A percentile compares a stretch with the other conserved stretches of the same genome.
Conservation (phyloP, 2,797 vertebrate species). For the Tokudaia tokunoshimensis region DNA sequence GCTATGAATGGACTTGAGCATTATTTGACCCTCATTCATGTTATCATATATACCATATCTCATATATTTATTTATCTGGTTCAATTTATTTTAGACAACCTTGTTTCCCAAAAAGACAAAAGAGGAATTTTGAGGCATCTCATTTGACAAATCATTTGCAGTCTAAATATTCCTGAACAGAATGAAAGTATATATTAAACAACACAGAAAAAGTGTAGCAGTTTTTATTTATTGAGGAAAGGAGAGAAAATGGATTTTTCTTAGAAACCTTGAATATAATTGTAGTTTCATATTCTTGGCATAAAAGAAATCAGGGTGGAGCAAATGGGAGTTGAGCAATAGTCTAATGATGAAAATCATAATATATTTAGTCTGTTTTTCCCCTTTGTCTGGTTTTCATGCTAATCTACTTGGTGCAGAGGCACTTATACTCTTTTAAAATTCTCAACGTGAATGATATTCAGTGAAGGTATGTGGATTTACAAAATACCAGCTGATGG, state of each 20-base stretch:
- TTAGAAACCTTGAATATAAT: slow-evolving; percentile 61
- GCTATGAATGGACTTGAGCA: neutral
- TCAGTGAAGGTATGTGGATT: neutral
- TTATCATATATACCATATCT: neutral
- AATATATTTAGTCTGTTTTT: slow-evolving; percentile 67
- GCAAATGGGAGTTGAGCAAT: slow-evolving; percentile 45
- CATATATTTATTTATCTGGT: neutral
- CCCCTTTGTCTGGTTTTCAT: slow-evolving; percentile 78
- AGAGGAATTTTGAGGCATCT: neutral
- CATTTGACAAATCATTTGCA: neutral
- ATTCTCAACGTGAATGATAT: neutral
- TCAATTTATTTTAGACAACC: neutral
- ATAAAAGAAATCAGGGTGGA: slow-evolving; percentile 65
- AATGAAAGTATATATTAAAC: slow-evolving; percentile 53
- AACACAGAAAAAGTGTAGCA: neutral
- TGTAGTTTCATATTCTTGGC: neutral
- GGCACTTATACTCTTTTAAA: slow-evolving; percentile 8
- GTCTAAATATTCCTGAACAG: slow-evolving; percentile 23
- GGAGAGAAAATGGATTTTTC: slow-evolving; percentile 44
- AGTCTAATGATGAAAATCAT: slow-evolving; percentile 68
- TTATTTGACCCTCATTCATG: neutral
- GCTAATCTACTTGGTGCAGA: slow-evolving; percentile 56
- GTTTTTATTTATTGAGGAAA: slow-evolving; percentile 40
- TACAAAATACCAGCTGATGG: neutral
- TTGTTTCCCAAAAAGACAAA: neutral